These are phyloP conservation scores for Dipodomys merriami DNA, from an alignment of 2,113 vertebrate genomes.

Conservation along the genomic window DNA sequence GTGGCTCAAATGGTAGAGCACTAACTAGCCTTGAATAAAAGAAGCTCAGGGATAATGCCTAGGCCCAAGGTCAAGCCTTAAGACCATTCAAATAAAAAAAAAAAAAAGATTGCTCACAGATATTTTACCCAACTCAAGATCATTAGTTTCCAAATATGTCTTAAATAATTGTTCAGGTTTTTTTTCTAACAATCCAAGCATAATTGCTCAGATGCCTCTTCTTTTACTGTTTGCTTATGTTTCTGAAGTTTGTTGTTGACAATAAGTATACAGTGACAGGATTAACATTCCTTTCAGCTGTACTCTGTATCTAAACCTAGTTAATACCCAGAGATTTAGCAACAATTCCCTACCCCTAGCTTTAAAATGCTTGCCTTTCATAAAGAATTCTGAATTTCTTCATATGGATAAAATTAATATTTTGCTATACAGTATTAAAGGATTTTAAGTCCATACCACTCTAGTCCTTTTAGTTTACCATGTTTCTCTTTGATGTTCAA, in stretches of 20 bases:
- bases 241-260: conserved; percentile 10
- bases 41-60: no score
- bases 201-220: conserved; percentile 11
- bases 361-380: conserved; percentile 54
- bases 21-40: no score
- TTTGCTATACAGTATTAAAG: conserved; percentile 50
- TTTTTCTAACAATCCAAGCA: conserved; percentile 39
- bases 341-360: background rate
- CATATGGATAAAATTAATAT: conserved; percentile 55
- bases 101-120: background rate
- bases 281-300: conserved; percentile 61
- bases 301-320: background rate
- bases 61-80: no score
- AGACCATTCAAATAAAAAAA: background rate
- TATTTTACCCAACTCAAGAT: conserved; percentile 42
- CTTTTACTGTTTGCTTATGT: background rate
- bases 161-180: conserved; percentile 21
- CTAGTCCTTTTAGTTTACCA: conserved; percentile 7
- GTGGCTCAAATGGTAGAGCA: no score
- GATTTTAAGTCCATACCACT: background rate
- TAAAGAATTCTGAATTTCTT: conserved; percentile 65
- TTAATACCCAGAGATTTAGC: conserved; percentile 45
- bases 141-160: conserved; percentile 39
- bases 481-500: background rate
- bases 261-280: conserved; percentile 24